These are phyloP conservation scores for Carassius auratus DNA, from an alignment of 2,113 vertebrate genomes.

Conservation along the genomic window DNA sequence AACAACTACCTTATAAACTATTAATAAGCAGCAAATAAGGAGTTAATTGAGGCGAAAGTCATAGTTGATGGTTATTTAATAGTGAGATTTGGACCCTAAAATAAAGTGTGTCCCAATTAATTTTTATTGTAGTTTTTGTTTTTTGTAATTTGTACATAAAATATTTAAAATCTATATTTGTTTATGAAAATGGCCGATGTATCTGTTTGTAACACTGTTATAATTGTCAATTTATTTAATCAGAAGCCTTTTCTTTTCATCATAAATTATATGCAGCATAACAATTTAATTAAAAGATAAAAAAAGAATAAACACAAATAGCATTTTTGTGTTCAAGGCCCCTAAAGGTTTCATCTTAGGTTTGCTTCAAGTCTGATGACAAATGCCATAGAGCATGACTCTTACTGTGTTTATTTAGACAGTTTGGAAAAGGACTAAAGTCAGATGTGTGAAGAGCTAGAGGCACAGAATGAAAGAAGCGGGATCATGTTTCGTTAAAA, in stretches of 20 bases:
- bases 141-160: no score
- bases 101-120: no score
- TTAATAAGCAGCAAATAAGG: no score
- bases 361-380: slow-evolving; percentile 52
- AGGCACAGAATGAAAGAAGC: slow-evolving; percentile 49
- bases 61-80: no score
- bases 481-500: slow-evolving; percentile 73
- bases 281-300: not conserved
- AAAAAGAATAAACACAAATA: not conserved
- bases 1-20: no score
- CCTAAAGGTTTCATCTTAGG: slow-evolving; percentile 35
- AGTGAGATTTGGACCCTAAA: no score
- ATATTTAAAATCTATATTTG: no score
- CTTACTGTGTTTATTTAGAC: slow-evolving; percentile 62
- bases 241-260: not conserved
- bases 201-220: not conserved
- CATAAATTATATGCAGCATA: not conserved
- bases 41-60: no score
- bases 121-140: no score
- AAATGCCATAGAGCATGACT: slow-evolving; percentile 36
- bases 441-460: slow-evolving; percentile 39
- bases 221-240: not conserved
- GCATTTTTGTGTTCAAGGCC: slow-evolving; percentile 21
- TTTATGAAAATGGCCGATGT: no score
- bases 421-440: slow-evolving; percentile 34